These are phyloP conservation scores for Meta bourneti DNA, from an alignment of 2,888 invertebrate species.

Conservation along the genomic window DNA sequence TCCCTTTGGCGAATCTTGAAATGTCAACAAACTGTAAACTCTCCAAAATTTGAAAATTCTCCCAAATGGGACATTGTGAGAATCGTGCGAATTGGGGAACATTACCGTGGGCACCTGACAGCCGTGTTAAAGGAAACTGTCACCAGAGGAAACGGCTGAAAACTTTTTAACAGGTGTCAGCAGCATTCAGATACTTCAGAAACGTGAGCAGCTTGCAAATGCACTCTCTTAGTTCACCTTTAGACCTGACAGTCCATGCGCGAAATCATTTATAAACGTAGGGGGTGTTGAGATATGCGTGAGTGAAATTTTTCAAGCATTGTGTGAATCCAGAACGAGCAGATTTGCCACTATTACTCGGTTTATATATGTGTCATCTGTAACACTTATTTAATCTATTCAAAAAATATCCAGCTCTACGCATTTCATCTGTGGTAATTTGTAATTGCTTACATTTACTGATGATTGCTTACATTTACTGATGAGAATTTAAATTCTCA, in stretches of 20 bases:
- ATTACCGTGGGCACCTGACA: conserved; percentile 5
- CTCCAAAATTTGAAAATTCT: background rate
- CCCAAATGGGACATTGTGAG: background rate
- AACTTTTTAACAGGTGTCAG: conserved; percentile 38
- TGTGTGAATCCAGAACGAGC: no score
- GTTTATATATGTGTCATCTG: no score
- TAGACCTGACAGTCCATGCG: background rate
- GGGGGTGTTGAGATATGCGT: background rate
- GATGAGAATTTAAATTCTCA: no score
- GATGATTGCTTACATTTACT: no score
- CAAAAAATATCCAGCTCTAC: no score
- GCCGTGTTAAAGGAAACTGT: background rate
- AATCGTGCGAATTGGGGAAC: background rate
- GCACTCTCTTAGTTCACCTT: background rate
- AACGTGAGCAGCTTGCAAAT: conserved; percentile 25
- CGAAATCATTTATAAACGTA: background rate
- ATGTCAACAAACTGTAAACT: background rate
- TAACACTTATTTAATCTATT: no score
- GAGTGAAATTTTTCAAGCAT: background rate
- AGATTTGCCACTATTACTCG: no score
- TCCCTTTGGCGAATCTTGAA: background rate
- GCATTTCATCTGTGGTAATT: no score
- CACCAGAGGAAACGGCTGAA: background rate
- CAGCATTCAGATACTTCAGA: conserved; percentile 1
- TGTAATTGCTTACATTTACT: no score